A percentile compares a stretch with the other conserved stretches of the same genome.
Conservation (phyloP, 1,140 invertebrate species). For the Nymphalis io region DNA sequence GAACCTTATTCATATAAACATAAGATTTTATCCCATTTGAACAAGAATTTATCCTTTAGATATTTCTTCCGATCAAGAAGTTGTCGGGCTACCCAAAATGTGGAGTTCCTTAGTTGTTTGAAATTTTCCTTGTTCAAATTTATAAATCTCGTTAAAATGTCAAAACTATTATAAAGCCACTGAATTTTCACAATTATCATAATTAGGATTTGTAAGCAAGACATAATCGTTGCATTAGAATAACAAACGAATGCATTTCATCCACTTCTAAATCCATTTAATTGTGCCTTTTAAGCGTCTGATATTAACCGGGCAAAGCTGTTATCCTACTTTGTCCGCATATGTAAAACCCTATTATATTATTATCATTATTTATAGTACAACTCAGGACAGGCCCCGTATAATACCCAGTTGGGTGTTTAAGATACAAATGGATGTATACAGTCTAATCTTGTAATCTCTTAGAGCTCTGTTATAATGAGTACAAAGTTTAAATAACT, state of each 20-base stretch:
- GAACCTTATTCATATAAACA: conserved; percentile 16
- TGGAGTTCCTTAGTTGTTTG: too few species aligned
- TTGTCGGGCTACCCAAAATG: too few species aligned
- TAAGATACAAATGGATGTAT: conserved; percentile 25
- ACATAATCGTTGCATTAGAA: too few species aligned
- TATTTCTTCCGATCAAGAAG: not conserved
- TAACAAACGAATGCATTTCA: too few species aligned
- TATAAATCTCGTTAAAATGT: too few species aligned
- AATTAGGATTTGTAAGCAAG: too few species aligned
- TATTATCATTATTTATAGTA: conserved; percentile 19
- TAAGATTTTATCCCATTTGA: not conserved
- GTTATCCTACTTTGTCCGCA: conserved; percentile 9
- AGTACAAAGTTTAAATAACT: conserved; percentile 16
- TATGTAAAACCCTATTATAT: conserved; percentile 8
- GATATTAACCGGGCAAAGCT: not conserved
- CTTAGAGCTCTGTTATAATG: conserved; percentile 15
- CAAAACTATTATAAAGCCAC: too few species aligned
- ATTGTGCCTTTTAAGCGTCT: too few species aligned
- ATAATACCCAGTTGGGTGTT: conserved; percentile 22
- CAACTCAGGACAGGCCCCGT: conserved; percentile 12
- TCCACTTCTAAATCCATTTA: too few species aligned
- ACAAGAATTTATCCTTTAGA: not conserved
- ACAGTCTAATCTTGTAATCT: conserved; percentile 24
- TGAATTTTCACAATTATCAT: too few species aligned
- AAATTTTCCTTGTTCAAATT: too few species aligned